A percentile compares a stretch with the other conserved stretches of the same genome.
phyloP scores from a whole-genome alignment of 2,888 invertebrate genomes.

The Melikaiella ostensackeni region DNA sequence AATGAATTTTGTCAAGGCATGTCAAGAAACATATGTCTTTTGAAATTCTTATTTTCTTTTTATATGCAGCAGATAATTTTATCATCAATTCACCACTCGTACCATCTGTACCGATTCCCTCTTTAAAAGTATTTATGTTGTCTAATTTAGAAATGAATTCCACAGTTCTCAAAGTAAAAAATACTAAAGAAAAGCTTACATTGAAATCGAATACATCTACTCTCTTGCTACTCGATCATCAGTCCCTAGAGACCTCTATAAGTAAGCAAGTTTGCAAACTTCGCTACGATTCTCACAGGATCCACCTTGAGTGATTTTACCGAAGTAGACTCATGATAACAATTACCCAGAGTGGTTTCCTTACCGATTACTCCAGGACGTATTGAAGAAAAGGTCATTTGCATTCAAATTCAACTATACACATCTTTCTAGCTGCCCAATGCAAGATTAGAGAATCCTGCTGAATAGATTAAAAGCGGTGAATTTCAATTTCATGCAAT shows the following conservation, averaged over 20 bases:
- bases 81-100: too few relatives aligned
- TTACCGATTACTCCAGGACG: not conserved
- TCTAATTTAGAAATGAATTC: not conserved
- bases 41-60: not conserved
- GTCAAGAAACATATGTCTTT: not conserved
- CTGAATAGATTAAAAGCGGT: slow-evolving; percentile 19
- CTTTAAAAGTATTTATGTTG: not conserved
- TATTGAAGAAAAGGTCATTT: not conserved
- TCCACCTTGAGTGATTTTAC: slow-evolving; percentile 5
- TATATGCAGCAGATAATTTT: too few relatives aligned
- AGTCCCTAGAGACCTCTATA: not conserved
- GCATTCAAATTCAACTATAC: not conserved
- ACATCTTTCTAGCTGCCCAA: not conserved
- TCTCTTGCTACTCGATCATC: not conserved
- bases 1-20: slow-evolving; percentile 4
- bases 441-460: slow-evolving; percentile 12
- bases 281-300: not conserved
- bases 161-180: not conserved
- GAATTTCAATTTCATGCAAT: slow-evolving; percentile 27
- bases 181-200: not conserved
- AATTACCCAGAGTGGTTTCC: slow-evolving; percentile 17
- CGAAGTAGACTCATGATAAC: not conserved
- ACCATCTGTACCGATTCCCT: too few relatives aligned
- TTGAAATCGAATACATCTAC: not conserved
- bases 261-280: not conserved